Evolutionary conservation across 1,140 invertebrate species (phyloP), one percentile per base, ranked within the genome.

Genomic region (Tenebrio molitor): DNA sequence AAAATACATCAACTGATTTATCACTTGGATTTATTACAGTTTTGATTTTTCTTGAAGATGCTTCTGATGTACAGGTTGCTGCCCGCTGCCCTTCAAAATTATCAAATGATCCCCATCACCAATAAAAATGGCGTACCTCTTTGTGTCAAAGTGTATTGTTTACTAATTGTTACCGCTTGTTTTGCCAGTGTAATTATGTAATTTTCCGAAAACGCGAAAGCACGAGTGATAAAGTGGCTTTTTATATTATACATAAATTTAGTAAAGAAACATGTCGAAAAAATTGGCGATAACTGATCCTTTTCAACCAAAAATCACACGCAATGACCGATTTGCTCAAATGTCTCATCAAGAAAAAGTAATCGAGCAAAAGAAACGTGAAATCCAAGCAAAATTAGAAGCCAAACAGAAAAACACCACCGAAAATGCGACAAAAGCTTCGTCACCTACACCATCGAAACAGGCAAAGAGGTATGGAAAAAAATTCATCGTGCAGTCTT

Each of bases 301-400:
- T 34, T 87, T 87, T 75, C 85, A 86, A 69, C 85, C 84, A 2
- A 88, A 88, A 84, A 87, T 86, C 33, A 85, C 86, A 33, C 82
- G 87, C 76, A 88, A 87, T 83, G 88, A 90, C 75, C 80, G 89
- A 69, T 88, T 89, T 78, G 90, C 90, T 44, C 91, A 94, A 86
- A 93, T 93, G 91, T 89, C 90, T 14, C 91, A 92, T 77, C 92
- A 93, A 77, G 91, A 93, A 80, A 89, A 92, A 84, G 87, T 93
- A 69, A 93, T 94, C 74, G 91, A 93, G 79, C 88, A 91, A 78
- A 93, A 93, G 79, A 93, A 93, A 80, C 86, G 86, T 63, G 91
- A 92, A 79, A 92, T 93, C 73, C 87, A 91, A 76, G 88, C 89
- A 14, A 91, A 90, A 78, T 81, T 90, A 74, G 87, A 89, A 63